Evolutionary conservation across 2,888 invertebrate species (phyloP), one percentile per base, ranked within the genome.

Genomic region (Torymus auratus): DNA sequence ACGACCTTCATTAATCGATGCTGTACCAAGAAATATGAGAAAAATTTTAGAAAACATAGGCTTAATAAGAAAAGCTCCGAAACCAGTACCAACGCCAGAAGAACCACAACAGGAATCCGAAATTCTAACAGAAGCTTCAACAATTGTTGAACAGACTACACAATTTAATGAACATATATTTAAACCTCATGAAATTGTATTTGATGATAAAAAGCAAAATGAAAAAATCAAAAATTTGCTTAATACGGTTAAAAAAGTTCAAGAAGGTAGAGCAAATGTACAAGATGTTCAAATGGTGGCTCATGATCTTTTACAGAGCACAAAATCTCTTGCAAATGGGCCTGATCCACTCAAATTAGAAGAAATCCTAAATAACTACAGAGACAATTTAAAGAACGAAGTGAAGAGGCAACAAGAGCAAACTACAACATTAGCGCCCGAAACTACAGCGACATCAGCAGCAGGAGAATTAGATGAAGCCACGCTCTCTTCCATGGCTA

Each of bases 181-280:
- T 82, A 92, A 92, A 53, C 88, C 92, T 68, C 85, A 90, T 80
- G 87, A 90, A 78, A 71, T 86, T 71, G 77, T 84, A 55, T 28
- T 82, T 0, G 83, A 88, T 1, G 73, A 92, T 56, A 91, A 93
- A 55, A 92, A 92, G 17, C 93, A 94, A 85, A 89, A 92, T 64
- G 84, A 86, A 17, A 91, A 89, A 80, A 91, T 92, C 58, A 89
- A 89, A 64, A 88, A 91, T 77, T 86, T 92, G 0, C 82, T 92
- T 41, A 87, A 89, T 10, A 91, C 88, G 0, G 89, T 91, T 3
- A 89, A 85, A 50, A 78, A 87, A 78, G 88, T 90, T 0, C 90
- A 91, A 70, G 87, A 89, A 28, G 91, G 91, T n/a, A 89, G 86
- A 64, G 87, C 86, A 4, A 81, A 84, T n/a, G 85, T 86, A 7